Conservation (phyloP, 2,113 vertebrate species). For the Orycteropus afer region DNA sequence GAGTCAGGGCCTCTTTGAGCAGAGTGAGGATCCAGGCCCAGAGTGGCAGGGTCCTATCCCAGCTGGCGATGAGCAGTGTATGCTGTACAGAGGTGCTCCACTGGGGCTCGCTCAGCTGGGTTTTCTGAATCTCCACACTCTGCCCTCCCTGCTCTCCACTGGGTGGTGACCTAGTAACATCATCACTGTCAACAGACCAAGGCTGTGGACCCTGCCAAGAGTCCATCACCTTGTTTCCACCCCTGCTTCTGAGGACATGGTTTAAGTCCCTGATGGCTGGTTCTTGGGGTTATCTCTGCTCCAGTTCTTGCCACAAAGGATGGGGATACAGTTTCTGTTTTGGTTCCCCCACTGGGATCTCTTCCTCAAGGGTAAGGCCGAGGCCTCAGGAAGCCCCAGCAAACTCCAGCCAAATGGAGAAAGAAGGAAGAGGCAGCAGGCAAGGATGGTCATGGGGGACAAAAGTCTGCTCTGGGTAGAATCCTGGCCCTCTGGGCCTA, state of each 20-base stretch:
- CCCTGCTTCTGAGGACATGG: neutral
- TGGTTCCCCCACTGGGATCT: neutral
- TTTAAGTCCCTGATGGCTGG: no score
- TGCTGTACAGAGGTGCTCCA: rapidly evolving
- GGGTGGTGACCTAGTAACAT: neutral
- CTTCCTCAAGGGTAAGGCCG: neutral
- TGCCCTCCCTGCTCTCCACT: neutral
- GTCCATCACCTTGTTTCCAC: neutral
- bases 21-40: neutral
- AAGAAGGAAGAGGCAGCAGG: neutral
- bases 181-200: neutral
- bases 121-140: neutral
- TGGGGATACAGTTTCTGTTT: neutral
- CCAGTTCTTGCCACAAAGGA: neutral
- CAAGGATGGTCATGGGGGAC: neutral
- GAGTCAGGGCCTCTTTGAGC: neutral
- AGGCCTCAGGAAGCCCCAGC: neutral
- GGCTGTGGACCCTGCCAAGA: neutral
- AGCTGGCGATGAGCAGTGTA: neutral
- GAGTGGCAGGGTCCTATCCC: neutral
- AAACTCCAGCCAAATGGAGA: neutral
- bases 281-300: neutral
- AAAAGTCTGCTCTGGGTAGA: rapidly evolving
- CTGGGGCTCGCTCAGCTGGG: neutral
- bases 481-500: neutral